Evolutionary conservation across 2,888 invertebrate genomes (phyloP), one percentile per base, ranked within the genome.

Genomic region (Platycheirus rosarum): DNA sequence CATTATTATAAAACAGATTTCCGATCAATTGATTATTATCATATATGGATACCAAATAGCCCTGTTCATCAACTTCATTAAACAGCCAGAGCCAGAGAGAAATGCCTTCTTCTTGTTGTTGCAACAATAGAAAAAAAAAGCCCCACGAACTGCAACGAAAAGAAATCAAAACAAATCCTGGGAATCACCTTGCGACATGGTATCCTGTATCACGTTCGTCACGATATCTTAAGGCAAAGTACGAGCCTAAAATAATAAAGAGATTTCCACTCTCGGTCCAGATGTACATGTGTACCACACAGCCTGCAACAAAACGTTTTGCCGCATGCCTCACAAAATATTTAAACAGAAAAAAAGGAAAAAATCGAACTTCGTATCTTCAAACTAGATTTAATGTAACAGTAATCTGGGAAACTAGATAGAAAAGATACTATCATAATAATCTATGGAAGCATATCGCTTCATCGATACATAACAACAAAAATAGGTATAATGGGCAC

Each of bases 121-220:
- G 29, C n/a, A 26, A 14, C 14, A 11, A 37, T 29, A 26, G 29
- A 46, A 40, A 37, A 20, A 44, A 65, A 57, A 53, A 44, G 13
- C 51, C 26, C 40, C 69, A 74, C 69, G 65, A 75, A 57, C 18
- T 65, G 65, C 51, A 70, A 49, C 35, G 49, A 53, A 70, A 80
- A 66, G 48, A 76, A 82, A 76, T 76, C 76, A 82, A 82, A 76
- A 77, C 82, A 77, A 77, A 77, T 84, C 82, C 73, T 77, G 82
- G 68, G 73, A 84, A 77, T 84, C 82, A 84, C 82, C 82, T 84
- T 84, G 82, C 77, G 82, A 84, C 82, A 77, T 63, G 77, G 68
- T 84, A 84, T 84, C 82, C 82, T 84, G 82, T 71, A 84, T 84
- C 82, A 84, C 82, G 82, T 84, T 71, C 82, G 82, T 84, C 82